These are phyloP conservation scores for Cryptoprocta ferox DNA, from an alignment of 2,797 vertebrate genomes.

Conservation along the genomic window DNA sequence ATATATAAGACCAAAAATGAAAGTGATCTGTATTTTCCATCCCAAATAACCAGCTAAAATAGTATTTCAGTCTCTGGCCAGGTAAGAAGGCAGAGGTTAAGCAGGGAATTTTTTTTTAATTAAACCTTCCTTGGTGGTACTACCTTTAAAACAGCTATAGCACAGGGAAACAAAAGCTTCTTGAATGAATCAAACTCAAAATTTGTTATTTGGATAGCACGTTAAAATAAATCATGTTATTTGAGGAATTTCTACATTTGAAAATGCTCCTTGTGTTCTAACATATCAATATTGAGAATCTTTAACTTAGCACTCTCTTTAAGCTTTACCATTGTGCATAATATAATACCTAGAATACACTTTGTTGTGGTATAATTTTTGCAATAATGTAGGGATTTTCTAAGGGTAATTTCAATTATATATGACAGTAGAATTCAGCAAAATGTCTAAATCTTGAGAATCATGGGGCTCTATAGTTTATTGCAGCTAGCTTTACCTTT, in stretches of 20 bases:
- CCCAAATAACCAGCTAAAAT: background rate
- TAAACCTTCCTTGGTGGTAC: background rate
- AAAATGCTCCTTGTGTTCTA: background rate
- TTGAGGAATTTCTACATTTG: conserved; percentile 10
- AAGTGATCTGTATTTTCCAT: background rate
- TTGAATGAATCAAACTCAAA: conserved; percentile 30
- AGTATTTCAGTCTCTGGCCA: background rate
- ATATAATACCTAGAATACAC: background rate
- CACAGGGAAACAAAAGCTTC: background rate
- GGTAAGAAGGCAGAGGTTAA: background rate
- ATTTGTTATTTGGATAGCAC: background rate
- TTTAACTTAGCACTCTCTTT: background rate
- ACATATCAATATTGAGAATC: background rate
- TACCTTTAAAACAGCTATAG: background rate
- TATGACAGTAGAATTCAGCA: background rate
- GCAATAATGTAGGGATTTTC: background rate
- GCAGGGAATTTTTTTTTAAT: background rate
- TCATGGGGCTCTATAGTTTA: background rate
- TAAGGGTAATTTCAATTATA: background rate
- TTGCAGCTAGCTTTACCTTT: background rate
- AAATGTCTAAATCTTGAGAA: background rate
- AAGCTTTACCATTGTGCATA: background rate
- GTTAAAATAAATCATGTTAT: background rate
- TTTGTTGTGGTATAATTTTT: conserved; percentile 4
- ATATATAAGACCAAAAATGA: background rate